Conservation (phyloP, 2,797 vertebrate species). For the Tangara arthus region DNA sequence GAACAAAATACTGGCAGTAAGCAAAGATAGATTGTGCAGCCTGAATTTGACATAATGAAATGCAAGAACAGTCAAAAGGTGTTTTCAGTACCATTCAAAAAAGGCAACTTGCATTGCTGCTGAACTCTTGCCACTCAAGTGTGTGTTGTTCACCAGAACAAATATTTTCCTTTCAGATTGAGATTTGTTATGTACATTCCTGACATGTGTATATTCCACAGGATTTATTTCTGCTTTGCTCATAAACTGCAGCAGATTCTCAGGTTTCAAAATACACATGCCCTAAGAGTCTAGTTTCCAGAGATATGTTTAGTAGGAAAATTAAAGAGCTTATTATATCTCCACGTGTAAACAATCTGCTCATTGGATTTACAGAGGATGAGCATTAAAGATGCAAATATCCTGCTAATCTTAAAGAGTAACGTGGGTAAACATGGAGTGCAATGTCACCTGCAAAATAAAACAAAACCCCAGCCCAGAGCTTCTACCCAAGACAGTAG, state of each 20-base stretch:
- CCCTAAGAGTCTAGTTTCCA: not conserved
- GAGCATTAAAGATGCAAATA: not conserved
- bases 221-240: not conserved
- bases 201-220: not conserved
- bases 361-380: not conserved
- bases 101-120: not conserved
- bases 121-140: not conserved
- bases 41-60: not conserved
- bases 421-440: not conserved
- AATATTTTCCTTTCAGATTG: slow-evolving; percentile 9
- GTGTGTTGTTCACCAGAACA: not conserved
- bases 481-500: not conserved
- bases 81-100: not conserved
- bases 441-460: not conserved
- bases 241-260: not conserved
- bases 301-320: not conserved
- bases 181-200: not conserved
- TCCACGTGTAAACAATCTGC: not conserved
- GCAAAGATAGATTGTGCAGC: not conserved
- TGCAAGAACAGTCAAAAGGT: not conserved
- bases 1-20: not conserved
- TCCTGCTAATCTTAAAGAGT: not conserved
- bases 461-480: not conserved
- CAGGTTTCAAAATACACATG: not conserved
- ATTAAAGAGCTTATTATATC: not conserved